Percentiles rank a stretch among this genome's conserved stretches.
Conservation (phyloP, 2,888 invertebrate species). For the Netelia fuscicornis region DNA sequence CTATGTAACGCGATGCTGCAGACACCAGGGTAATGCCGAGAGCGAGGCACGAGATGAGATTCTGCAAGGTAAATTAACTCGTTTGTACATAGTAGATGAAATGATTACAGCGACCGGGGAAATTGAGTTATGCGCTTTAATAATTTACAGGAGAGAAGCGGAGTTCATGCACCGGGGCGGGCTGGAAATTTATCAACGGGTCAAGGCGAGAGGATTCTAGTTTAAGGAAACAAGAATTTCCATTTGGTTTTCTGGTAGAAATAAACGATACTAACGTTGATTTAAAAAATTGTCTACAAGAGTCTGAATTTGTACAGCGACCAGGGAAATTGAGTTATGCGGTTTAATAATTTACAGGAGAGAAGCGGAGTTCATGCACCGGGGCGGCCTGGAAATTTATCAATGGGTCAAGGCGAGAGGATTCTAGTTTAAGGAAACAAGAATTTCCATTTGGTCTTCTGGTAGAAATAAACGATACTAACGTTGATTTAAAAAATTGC, state of each 20-base stretch:
- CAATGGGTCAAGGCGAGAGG: conserved; percentile 35
- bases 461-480: no score
- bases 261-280: no score
- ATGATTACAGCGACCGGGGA: neutral
- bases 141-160: neutral
- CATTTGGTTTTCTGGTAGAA: no score
- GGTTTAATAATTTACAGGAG: conserved; percentile 30
- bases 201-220: conserved; percentile 22
- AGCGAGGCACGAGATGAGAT: conserved; percentile 63
- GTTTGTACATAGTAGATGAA: neutral
- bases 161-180: neutral
- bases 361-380: neutral
- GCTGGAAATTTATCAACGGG: neutral
- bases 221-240: no score
- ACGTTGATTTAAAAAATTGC: no score
- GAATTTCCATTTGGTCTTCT: no score
- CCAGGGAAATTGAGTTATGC: conserved; percentile 37
- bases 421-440: neutral
- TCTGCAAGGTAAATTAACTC: conserved; percentile 69
- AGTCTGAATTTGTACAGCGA: neutral
- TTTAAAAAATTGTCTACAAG: no score
- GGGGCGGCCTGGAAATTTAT: neutral
- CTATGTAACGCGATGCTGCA: conserved; percentile 87
- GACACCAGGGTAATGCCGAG: conserved; percentile 74
- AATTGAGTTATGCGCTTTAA: conserved; percentile 53